phyloP scores from a whole-genome alignment of 2,888 invertebrate species.

The Dromius quadrimaculatus region DNA sequence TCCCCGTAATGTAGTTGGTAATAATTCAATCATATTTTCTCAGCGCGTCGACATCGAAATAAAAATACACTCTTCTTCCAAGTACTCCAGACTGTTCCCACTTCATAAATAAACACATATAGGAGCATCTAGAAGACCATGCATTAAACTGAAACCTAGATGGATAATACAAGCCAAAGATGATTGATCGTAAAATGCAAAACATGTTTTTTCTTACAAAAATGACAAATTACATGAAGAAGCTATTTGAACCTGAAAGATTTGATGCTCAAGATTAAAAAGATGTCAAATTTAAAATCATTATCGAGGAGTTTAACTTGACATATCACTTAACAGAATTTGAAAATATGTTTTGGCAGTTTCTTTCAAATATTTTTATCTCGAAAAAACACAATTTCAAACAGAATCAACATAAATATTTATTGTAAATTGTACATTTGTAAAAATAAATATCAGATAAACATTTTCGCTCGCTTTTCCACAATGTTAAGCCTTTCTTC shows the following conservation, averaged over 20 bases:
- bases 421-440: too few species aligned
- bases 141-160: slow-evolving; percentile 39
- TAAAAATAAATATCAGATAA: too few species aligned
- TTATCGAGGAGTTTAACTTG: slow-evolving; percentile 11
- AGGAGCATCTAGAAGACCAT: slow-evolving; percentile 10
- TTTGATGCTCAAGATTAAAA: slow-evolving; percentile 49
- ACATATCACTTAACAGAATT: slow-evolving; percentile 1
- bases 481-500: not conserved
- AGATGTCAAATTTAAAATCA: slow-evolving; percentile 31
- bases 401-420: too few species aligned
- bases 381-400: too few species aligned
- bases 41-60: not conserved
- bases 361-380: too few species aligned
- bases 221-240: slow-evolving; percentile 47
- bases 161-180: slow-evolving; percentile 41
- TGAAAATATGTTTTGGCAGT: too few species aligned
- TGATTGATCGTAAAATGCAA: slow-evolving; percentile 51
- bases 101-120: slow-evolving; percentile 37
- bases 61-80: not conserved
- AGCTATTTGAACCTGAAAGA: slow-evolving; percentile 32
- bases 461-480: not conserved
- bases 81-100: slow-evolving; percentile 12
- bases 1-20: not conserved
- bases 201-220: slow-evolving; percentile 43
- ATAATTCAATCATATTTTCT: slow-evolving; percentile 5